A percentile compares a stretch with the other conserved stretches of the same genome.
Evolutionary conservation across 2,113 vertebrate genomes (phyloP).

Genomic region (Macaca fascicularis): T2T-MFA8v1.1 NC_088389.1:97180001-97180500

Average conservation of each 20-base stretch:
- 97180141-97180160: neutral
- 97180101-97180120: neutral
- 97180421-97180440: conserved; percentile 48
- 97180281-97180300: neutral
- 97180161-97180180: neutral
- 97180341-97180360: conserved; percentile 53
- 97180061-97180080: conserved; percentile 27
- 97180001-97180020: neutral
- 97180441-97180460: neutral
- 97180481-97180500: conserved; percentile 23
- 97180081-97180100: conserved; percentile 49
- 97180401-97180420: neutral
- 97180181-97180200: neutral
- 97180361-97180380: conserved; percentile 41
- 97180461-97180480: neutral
- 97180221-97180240: conserved; percentile 14
- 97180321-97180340: neutral
- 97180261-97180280: neutral
- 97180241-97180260: neutral
- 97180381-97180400: conserved; percentile 44
- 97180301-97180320: neutral
- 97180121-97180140: neutral
- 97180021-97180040: conserved; percentile 62
- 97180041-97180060: conserved; percentile 56
- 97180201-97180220: neutral